Conservation (phyloP, 2,888 invertebrate species). For the Lamellibrachia columna region DNA sequence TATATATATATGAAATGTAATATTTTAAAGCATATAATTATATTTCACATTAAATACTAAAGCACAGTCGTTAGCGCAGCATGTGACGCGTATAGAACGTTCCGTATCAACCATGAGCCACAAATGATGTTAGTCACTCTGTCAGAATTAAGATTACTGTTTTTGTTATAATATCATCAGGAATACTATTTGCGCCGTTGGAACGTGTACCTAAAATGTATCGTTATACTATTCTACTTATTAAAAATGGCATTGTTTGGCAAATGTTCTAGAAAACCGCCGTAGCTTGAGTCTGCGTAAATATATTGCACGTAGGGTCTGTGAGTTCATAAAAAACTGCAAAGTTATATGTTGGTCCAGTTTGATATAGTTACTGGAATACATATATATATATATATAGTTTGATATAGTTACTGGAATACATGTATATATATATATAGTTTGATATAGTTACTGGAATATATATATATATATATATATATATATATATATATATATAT, state of each 20-base stretch:
- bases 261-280: background rate
- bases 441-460: background rate
- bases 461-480: too few species aligned
- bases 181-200: background rate
- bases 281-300: background rate
- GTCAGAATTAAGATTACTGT: background rate
- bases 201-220: background rate
- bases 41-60: too few species aligned
- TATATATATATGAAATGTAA: too few species aligned
- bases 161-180: background rate
- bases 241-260: background rate
- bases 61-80: too few species aligned
- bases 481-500: background rate
- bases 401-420: background rate
- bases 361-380: background rate
- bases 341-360: background rate
- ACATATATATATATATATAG: too few species aligned
- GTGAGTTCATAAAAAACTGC: background rate
- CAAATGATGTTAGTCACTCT: background rate
- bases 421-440: too few species aligned
- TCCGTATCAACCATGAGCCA: background rate
- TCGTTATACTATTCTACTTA: background rate
- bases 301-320: background rate
- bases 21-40: too few species aligned
- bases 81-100: background rate